Evolutionary conservation across 2,797 vertebrate species (phyloP).

Genomic region (Onychomys arenicola): DNA sequence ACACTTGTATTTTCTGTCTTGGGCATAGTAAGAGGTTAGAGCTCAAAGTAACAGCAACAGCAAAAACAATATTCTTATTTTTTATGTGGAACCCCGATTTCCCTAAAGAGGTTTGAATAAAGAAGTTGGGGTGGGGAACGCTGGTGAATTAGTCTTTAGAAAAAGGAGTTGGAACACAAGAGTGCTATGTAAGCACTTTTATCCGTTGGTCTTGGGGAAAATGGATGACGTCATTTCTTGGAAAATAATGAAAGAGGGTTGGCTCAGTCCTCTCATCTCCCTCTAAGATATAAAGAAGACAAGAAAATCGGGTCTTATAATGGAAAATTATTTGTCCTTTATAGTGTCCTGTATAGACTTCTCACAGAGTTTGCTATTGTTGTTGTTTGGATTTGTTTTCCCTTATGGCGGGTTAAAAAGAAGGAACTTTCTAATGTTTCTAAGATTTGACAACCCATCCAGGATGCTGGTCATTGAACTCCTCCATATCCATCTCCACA

Average conservation of each 20-base stretch:
- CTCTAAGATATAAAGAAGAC: not conserved
- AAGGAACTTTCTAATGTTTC: conserved; percentile 2
- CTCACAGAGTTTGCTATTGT: not conserved
- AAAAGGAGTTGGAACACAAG: not conserved
- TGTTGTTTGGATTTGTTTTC: conserved; percentile 36
- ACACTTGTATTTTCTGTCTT: not conserved
- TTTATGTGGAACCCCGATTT: not conserved
- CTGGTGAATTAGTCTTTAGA: not conserved
- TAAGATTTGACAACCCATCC: conserved; percentile 11
- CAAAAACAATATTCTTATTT: not conserved
- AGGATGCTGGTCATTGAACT: conserved; percentile 57
- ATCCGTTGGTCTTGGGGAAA: not conserved
- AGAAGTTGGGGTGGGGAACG: not conserved
- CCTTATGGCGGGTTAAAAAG: not conserved
- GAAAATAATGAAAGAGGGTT: not conserved
- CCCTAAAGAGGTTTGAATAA: not conserved
- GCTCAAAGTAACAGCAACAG: not conserved
- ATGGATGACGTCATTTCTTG: not conserved
- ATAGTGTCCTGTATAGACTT: not conserved
- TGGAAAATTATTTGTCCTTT: not conserved
- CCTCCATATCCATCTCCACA: conserved; percentile 58
- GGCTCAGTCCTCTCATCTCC: not conserved
- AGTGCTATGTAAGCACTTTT: not conserved
- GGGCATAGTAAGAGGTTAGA: not conserved
- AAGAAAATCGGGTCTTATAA: not conserved